Evolutionary conservation across 2,888 invertebrate species (phyloP).

Genomic region (Drosophila robusta): DNA sequence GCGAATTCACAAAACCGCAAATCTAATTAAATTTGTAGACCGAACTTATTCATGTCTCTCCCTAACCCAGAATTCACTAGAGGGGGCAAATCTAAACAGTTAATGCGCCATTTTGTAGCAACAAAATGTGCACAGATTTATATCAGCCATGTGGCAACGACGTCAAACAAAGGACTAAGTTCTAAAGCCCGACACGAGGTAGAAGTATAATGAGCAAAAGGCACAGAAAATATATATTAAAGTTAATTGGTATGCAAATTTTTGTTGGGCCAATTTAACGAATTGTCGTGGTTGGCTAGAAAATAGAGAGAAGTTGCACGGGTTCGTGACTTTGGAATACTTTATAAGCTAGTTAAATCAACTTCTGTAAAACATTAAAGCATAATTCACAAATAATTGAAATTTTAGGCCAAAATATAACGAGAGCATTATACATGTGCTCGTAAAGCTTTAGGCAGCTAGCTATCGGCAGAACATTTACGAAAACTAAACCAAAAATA

Average conservation of each 20-base stretch:
- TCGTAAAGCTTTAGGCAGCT: too few relatives aligned
- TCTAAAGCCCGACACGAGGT: conserved; percentile 39
- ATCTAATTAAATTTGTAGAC: conserved; percentile 53
- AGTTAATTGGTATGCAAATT: conserved; percentile 75
- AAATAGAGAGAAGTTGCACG: not conserved
- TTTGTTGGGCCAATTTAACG: conserved; percentile 49
- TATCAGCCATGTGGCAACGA: conserved; percentile 28
- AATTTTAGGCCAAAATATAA: too few relatives aligned
- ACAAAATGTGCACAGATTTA: conserved; percentile 49
- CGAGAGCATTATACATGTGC: too few relatives aligned
- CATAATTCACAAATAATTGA: not conserved
- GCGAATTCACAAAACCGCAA: conserved; percentile 34
- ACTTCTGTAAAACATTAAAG: not conserved
- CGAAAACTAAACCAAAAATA: too few relatives aligned
- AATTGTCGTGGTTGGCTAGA: conserved; percentile 9
- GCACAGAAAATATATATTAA: conserved; percentile 65
- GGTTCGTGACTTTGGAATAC: conserved; percentile 3
- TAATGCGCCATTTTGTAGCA: conserved; percentile 46
- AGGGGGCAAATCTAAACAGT: conserved; percentile 34
- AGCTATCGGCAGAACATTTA: too few relatives aligned
- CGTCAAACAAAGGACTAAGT: conserved; percentile 16
- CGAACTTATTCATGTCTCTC: conserved; percentile 18
- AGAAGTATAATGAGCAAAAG: conserved; percentile 34
- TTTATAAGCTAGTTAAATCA: not conserved
- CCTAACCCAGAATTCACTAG: conserved; percentile 9